Evolutionary conservation across 2,797 vertebrate genomes (phyloP).

Genomic region (Odontamblyopus lacepedii): DNA sequence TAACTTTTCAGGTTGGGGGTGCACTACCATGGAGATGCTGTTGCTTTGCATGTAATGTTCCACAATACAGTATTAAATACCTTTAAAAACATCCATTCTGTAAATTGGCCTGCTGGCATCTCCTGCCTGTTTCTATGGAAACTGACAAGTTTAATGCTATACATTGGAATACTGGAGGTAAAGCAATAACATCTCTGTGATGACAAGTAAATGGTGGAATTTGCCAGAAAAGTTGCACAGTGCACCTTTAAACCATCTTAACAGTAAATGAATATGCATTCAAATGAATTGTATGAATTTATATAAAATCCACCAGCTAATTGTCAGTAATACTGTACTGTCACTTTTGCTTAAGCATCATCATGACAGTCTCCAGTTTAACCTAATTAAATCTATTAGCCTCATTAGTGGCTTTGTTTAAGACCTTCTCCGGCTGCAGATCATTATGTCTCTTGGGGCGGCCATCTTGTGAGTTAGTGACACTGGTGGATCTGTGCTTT

Average conservation of each 20-base stretch:
- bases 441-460: constrained; percentile 6
- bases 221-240: no score
- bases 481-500: constrained; percentile 6
- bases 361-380: not conserved
- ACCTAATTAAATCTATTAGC: constrained; percentile 9
- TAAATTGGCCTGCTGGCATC: no score
- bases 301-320: not conserved
- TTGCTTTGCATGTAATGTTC: no score
- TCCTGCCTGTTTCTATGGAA: no score
- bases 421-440: not conserved
- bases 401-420: constrained; percentile 12
- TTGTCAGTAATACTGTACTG: constrained; percentile 1
- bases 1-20: no score
- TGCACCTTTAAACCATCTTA: not conserved
- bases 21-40: no score
- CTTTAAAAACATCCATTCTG: no score
- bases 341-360: constrained; percentile 8
- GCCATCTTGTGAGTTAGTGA: constrained; percentile 2
- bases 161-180: no score
- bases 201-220: no score
- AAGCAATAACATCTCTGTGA: no score
- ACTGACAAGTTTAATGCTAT: no score
- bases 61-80: no score
- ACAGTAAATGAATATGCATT: not conserved
- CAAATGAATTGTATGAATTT: not conserved